Evolutionary conservation across 2,113 vertebrate genomes (phyloP), one percentile per base, ranked within the genome.

Genomic region (Chrysochloris asiatica): DNA sequence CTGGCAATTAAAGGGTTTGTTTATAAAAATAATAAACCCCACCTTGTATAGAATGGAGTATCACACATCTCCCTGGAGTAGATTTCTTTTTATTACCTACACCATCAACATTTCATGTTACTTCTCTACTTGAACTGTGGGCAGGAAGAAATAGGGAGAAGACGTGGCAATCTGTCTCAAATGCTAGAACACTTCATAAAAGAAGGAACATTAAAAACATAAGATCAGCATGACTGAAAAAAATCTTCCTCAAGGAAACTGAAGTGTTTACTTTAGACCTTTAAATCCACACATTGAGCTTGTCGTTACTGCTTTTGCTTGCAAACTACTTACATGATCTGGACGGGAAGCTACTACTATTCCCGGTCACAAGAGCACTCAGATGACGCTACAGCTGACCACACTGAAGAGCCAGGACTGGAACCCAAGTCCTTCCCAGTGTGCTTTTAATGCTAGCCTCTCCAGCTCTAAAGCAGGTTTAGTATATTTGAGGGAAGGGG

Each of bases 321-420:
- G 17, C 28, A 63, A 47, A 22, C 63, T 4, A 22, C 61, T 50
- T 52, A 36, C 83, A 17, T 0, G 7, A 21, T 6, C 56, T 79
- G 0, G 0, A 59, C 13, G 43, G 41, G 41, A 28, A 30, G 38
- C 28, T 7, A 11, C 33, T 4, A 8, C 36, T 0, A 10, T 13
- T 6, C 11, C 59, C 19, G 3, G 10, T 2, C 48, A 41, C 3
- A 12, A 33, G 22, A 67, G 33, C 50, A 22, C 38, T 3, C 0
- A 4, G 6, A 6, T 1, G 6, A 45, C 1, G 30, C 1, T 8
- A 7, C 28, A 38, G 67, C 50, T 2, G 9, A 13, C 2, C 0
- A 11, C 45, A 33, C 22, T 13, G 36, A 47, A 38, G 61, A 54
- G 69, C 26, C 22, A 3, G 65, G 26, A 26, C 43, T 3, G 1